A percentile compares a stretch with the other conserved stretches of the same genome.
phyloP scores from a whole-genome alignment of 2,113 vertebrate genomes.

The Nyctibius bracteatus region DNA sequence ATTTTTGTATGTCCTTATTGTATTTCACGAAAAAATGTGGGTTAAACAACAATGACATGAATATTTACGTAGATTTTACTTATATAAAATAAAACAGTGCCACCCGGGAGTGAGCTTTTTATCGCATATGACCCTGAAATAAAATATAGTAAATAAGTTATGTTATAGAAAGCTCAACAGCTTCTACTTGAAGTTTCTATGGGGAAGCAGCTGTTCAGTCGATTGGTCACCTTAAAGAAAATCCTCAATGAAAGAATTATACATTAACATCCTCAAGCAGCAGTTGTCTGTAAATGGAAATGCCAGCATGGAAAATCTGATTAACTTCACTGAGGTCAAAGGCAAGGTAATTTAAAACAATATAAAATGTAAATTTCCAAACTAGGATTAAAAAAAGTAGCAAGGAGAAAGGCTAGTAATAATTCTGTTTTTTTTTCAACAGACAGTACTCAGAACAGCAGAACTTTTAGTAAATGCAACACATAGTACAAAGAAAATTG shows the following conservation, averaged over 20 bases:
- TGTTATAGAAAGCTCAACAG: not conserved
- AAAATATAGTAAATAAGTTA: not conserved
- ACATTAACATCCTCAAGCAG: slow-evolving; percentile 20
- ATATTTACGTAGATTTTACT: not conserved
- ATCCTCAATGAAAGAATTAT: slow-evolving; percentile 22
- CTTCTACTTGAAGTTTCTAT: slow-evolving; percentile 15
- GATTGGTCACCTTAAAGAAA: slow-evolving; percentile 25
- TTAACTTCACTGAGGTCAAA: slow-evolving; percentile 3
- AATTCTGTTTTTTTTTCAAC: not conserved
- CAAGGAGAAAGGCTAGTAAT: not conserved
- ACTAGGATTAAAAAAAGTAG: not conserved
- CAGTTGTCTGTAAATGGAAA: slow-evolving; percentile 20
- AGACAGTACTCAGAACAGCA: not conserved
- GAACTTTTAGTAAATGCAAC: not conserved
- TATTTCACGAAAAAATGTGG: not conserved
- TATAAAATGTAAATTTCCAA: not conserved
- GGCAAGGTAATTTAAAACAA: slow-evolving; percentile 1
- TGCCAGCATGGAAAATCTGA: not conserved
- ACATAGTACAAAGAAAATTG: not conserved
- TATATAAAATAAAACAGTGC: not conserved
- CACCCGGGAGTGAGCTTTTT: not conserved
- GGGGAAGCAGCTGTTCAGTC: not conserved
- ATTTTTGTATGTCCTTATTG: not conserved
- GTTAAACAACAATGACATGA: not conserved
- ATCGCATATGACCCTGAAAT: slow-evolving; percentile 20